Conservation (phyloP, 2,888 invertebrate genomes). For the Apotomis turbidana region DNA sequence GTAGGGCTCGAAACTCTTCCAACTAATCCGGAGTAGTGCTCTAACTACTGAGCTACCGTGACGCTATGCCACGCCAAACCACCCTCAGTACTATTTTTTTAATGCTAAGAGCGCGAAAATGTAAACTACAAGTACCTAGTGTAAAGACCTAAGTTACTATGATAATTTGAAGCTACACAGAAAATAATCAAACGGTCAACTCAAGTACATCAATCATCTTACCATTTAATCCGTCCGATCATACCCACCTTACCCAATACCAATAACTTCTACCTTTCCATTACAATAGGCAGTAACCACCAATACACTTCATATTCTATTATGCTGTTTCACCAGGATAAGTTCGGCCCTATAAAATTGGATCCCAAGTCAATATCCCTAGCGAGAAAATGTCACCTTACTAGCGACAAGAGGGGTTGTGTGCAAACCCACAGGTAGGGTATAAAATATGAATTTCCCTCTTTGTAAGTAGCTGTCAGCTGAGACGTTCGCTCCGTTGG, state of each 20-base stretch:
- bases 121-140: no score
- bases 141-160: no score
- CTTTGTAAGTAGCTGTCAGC: slow-evolving; percentile 48
- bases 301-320: slow-evolving; percentile 6
- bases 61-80: no score
- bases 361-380: slow-evolving; percentile 22
- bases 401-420: slow-evolving; percentile 7
- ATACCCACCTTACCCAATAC: not conserved
- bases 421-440: slow-evolving; percentile 23
- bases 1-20: no score
- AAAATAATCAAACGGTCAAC: not conserved
- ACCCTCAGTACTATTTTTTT: no score
- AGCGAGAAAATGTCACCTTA: slow-evolving; percentile 30
- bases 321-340: not conserved
- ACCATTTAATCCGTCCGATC: not conserved
- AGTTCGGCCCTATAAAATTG: slow-evolving; percentile 19
- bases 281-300: not conserved
- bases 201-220: slow-evolving; percentile 4
- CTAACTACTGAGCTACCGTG: no score
- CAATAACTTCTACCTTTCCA: not conserved
- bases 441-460: slow-evolving; percentile 39
- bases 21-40: no score
- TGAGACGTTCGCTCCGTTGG: slow-evolving; percentile 46
- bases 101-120: no score
- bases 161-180: no score